Evolutionary conservation across 2,797 vertebrate genomes (phyloP).

Genomic region (Myiotriccus ornatus): DNA sequence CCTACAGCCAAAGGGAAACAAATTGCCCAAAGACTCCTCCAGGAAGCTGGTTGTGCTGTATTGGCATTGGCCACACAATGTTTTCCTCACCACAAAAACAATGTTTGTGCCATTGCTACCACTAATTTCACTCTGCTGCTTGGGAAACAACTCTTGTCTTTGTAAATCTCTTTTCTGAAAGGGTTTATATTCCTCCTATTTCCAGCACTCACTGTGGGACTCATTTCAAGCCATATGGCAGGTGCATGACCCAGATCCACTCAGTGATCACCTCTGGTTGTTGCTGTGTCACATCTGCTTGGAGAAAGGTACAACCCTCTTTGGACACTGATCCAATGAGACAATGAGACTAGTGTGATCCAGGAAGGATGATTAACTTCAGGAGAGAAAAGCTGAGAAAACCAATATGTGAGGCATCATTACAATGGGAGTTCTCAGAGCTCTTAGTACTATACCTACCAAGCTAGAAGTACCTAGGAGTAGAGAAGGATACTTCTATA

Average conservation of each 20-base stretch:
- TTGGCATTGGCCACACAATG: neutral
- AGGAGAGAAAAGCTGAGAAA: neutral
- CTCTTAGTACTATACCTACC: neutral
- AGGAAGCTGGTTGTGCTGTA: neutral
- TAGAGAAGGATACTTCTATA: neutral
- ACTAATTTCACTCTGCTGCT: neutral
- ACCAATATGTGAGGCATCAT: neutral
- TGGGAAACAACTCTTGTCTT: neutral
- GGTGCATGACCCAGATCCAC: neutral
- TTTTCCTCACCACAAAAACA: conserved; percentile 23
- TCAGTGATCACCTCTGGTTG: neutral
- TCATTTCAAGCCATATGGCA: accelerated
- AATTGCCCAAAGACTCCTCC: neutral
- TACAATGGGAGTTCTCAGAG: neutral
- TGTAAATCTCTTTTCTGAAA: neutral
- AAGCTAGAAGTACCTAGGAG: neutral
- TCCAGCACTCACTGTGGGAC: neutral
- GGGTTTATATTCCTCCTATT: neutral
- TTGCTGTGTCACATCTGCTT: neutral
- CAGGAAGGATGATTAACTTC: neutral
- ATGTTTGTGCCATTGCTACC: neutral
- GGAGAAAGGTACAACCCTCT: neutral
- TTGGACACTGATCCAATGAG: neutral
- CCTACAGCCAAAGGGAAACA: neutral
- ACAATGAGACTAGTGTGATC: neutral